Conservation (phyloP, 2,797 vertebrate species). For the Coregonus ussuriensis region DNA sequence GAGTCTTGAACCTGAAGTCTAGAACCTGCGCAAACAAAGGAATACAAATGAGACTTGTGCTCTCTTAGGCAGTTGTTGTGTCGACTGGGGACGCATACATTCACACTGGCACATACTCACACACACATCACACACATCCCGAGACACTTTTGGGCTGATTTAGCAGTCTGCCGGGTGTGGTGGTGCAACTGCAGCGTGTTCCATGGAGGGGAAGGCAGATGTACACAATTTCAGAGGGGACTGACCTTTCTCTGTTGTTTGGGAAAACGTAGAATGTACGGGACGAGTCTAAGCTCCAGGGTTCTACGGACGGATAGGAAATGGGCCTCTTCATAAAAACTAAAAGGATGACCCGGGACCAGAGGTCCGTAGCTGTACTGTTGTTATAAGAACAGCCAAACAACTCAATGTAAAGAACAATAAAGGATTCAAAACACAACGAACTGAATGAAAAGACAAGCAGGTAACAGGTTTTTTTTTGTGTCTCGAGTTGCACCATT, state of each 20-base stretch:
- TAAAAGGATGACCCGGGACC: background rate
- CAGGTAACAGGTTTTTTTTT: background rate
- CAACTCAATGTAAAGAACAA: constrained; percentile 16
- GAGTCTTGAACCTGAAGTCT: background rate
- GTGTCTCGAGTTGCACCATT: constrained; percentile 89
- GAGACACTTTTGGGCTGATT: background rate
- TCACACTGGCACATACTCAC: background rate
- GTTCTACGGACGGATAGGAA: background rate
- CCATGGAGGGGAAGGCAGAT: background rate
- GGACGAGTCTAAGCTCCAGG: constrained; percentile 67
- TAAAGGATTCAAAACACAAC: constrained; percentile 69
- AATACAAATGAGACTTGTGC: background rate
- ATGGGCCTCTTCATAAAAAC: background rate
- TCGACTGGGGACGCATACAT: background rate
- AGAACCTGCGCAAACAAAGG: background rate
- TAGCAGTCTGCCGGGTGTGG: background rate
- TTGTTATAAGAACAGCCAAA: background rate
- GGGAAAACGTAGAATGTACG: constrained; percentile 90
- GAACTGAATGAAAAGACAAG: constrained; percentile 66
- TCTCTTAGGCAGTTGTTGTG: background rate
- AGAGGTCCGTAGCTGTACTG: background rate
- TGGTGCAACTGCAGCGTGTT: background rate
- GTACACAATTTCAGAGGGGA: constrained; percentile 45
- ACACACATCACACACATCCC: background rate
- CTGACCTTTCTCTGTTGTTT: background rate